Evolutionary conservation across 2,888 invertebrate genomes (phyloP), one percentile per base, ranked within the genome.

Genomic region (Yponomeuta plumbellus): DNA sequence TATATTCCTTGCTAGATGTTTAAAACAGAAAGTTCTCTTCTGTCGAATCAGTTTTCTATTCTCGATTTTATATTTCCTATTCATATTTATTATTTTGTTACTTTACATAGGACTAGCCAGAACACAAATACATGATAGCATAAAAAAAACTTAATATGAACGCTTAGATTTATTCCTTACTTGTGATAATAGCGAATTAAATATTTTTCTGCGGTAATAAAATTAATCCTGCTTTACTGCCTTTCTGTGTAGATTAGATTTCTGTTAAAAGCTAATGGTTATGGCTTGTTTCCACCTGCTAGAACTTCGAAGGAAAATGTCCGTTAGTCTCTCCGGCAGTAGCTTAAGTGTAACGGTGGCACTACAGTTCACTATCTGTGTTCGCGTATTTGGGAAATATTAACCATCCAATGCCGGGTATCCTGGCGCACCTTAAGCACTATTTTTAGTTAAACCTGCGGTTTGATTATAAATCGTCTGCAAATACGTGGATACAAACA

Each of bases 231-330:
- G 65, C 73, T 72, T 68, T 66, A 70, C 67, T 76, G 75, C 75
- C 68, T 74, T 80, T 80, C 71, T 76, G 73, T 79, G 76, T 77
- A 79, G 74, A 67, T 59, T 66, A 62, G 66, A 58, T 20, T 23
- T 61, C 8, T 34, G 8, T 34, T 34, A 34, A 8, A 34, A 34
- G 34, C 34, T 5, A 4, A 26, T 26, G 1, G 34, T 34, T 34
- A 34, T 5, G 34, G 8, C 8, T 5, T 3, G 5, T 34, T 34
- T 34, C 8, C 34, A 3, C 8, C 34, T 34, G 6, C 34, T 34
- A 34, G 8, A 34, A 34, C 34, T 34, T 34, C 34, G 5, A 34
- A 6, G 34, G n/a, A n/a, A 34, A 1, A 3, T 8, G 8, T 34
- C 34, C 8, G 8, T 5, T 10, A 8, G 34, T 34, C 5, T 34